Percentiles rank a stretch among this genome's conserved stretches.
phyloP scores from a whole-genome alignment of 2,888 invertebrate species.

The Steromphala cineraria region DNA sequence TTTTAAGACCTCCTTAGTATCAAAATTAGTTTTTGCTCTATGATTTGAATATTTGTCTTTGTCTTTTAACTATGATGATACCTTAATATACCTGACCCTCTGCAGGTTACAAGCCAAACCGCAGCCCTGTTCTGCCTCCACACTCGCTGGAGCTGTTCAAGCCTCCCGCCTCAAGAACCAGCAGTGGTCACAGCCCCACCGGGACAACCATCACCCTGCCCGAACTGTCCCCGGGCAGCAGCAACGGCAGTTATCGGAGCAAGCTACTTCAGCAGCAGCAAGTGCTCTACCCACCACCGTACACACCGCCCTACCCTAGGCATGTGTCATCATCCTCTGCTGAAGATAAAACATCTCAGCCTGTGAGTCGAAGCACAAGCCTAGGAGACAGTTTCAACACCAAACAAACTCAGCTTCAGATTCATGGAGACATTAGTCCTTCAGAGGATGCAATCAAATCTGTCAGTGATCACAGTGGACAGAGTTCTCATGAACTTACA shows the following conservation, averaged over 20 bases:
- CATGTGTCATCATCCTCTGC: conserved; percentile 30
- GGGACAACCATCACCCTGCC: conserved; percentile 10
- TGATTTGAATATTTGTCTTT: no score
- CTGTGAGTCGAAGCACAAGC: conserved; percentile 56
- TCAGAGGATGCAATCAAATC: not conserved
- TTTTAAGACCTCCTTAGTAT: no score
- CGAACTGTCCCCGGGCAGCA: conserved; percentile 48
- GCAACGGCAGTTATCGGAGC: conserved; percentile 59
- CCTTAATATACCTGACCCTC: not conserved
- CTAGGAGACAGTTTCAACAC: conserved; percentile 63
- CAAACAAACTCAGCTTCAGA: conserved; percentile 49
- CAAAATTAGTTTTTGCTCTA: no score
- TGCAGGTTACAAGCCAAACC: conserved; percentile 41
- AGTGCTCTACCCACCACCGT: not conserved
- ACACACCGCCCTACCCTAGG: not conserved
- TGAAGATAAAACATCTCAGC: conserved; percentile 34
- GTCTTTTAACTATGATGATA: no score
- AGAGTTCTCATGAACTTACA: not conserved
- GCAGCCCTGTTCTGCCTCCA: conserved; percentile 51
- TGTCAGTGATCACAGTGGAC: not conserved
- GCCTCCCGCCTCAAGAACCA: conserved; percentile 31
- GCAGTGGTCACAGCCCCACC: conserved; percentile 31
- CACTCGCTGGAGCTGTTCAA: conserved; percentile 47
- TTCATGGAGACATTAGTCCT: conserved; percentile 34
- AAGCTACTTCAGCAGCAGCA: conserved; percentile 48